Base-by-base conservation (phyloP, 2,797 vertebrate genomes). In the Melanotaenia nigrans region DNA sequence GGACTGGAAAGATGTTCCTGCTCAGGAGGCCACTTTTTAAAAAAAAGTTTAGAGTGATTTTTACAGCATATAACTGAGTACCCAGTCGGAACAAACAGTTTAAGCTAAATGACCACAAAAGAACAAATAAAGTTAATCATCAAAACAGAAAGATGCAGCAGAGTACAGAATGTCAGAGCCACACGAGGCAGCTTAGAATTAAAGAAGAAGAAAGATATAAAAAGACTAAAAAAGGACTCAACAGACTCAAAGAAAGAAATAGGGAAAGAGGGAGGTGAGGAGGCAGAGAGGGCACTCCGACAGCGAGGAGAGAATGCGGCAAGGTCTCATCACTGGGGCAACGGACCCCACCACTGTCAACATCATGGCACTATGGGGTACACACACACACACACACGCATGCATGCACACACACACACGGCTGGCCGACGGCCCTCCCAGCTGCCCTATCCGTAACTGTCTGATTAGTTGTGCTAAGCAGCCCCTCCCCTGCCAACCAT, bases 381-480 rank as follows among this genome's bases (percentile, higher is more conserved):
- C 78, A 61, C 79, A 72, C 76, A 78, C 76, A 80, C 74, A 65
- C 70, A 67, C 42, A 45, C 42, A 18, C 54, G 69, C 85, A 87
- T 91, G 42, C 65, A 42, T 70, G 64, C 92, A 53, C 61, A 65
- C 75, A 55, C 81, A 76, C 75, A 78, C 86, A 87, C 91, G 95
- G 96, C 95, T 97, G 95, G 96, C 96, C 96, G 94, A 96, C 96
- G 96, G 97, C 96, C 96, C 95, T 97, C 97, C 97, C 97, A 97
- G 97, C 97, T 99, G 97, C 97, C 97, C 97, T 96, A 99, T 99
- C 97, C 95, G 97, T 99, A 98, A 98, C 97, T 99, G 97, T 99
- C 97, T 99, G 97, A 99, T 99, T 99, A 99, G 97, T 97, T 99
- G 96, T 98, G 97, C 96, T 98, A 98, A 99, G 96, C 96, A 99